Conservation (phyloP, 2,888 invertebrate species). For the Sarcophaga caerulescens region DNA sequence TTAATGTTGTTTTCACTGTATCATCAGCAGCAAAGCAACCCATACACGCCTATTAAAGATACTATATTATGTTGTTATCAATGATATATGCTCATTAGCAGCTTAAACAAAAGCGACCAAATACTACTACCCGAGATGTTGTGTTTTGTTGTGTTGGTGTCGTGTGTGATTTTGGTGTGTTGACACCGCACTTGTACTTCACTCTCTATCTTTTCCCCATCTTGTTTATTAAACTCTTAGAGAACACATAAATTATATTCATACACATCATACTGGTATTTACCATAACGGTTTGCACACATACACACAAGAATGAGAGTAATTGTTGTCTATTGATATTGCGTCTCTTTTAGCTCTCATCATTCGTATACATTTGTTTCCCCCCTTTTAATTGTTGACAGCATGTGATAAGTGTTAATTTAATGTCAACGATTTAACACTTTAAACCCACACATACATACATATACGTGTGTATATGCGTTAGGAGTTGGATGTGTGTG, state of each 20-base stretch:
- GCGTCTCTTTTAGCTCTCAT: constrained; percentile 3
- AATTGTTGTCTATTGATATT: constrained; percentile 63
- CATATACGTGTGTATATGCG: too few relatives aligned
- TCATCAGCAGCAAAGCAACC: constrained; percentile 11
- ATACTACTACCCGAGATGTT: constrained; percentile 31
- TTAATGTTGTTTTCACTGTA: constrained; percentile 40
- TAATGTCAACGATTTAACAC: constrained; percentile 69
- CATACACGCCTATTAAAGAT: not conserved
- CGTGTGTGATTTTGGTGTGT: not conserved
- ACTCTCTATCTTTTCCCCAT: not conserved
- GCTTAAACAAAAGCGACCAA: constrained; percentile 50
- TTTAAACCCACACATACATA: not conserved
- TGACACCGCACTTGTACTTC: constrained; percentile 18
- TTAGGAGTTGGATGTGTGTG: not conserved
- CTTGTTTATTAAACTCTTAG: not conserved
- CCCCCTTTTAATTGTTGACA: constrained; percentile 40
- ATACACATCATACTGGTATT: constrained; percentile 40
- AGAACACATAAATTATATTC: constrained; percentile 53
- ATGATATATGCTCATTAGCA: constrained; percentile 67
- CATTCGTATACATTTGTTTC: not conserved
- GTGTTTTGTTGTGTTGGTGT: constrained; percentile 26
- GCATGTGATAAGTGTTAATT: constrained; percentile 73
- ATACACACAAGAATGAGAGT: constrained; percentile 22
- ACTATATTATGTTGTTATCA: constrained; percentile 51
- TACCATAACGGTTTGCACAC: not conserved